Conservation (phyloP, 2,797 vertebrate genomes). For the Pyrocephalus nanus region DNA sequence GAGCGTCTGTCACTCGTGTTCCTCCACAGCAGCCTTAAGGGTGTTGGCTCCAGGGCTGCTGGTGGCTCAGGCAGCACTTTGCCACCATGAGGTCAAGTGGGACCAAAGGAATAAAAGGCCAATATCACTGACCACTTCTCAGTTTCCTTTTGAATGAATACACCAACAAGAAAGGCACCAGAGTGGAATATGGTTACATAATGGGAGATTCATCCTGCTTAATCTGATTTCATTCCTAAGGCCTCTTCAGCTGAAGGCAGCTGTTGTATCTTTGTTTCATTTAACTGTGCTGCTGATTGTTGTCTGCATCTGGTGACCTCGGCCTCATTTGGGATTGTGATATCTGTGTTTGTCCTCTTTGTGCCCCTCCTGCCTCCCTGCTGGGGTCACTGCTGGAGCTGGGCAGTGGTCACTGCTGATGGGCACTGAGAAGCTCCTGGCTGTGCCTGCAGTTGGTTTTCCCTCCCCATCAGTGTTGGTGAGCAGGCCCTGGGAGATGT, state of each 20-base stretch:
- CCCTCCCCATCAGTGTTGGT: too few relatives aligned
- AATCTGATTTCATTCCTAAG: not conserved
- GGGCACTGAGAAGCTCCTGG: not conserved
- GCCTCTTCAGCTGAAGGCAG: not conserved
- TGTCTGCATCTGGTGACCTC: not conserved
- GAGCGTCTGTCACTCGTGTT: not conserved
- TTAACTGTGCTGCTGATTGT: not conserved
- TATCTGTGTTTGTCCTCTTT: not conserved
- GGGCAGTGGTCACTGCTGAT: not conserved
- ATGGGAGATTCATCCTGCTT: not conserved
- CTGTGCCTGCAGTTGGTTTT: not conserved
- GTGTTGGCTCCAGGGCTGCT: not conserved
- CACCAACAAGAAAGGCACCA: not conserved
- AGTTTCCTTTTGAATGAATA: constrained; percentile 14
- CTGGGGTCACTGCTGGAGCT: not conserved
- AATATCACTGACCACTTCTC: not conserved
- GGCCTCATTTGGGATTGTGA: not conserved
- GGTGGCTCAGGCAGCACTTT: not conserved
- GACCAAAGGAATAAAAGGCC: not conserved
- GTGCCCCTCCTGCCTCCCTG: not conserved
- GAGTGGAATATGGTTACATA: not conserved
- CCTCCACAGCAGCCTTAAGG: not conserved
- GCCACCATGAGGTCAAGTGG: not conserved
- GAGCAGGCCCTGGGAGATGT: not conserved
- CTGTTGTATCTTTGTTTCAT: not conserved